Base-by-base conservation (phyloP, 2,113 vertebrate genomes). In the Megaptera novaeangliae region DNA sequence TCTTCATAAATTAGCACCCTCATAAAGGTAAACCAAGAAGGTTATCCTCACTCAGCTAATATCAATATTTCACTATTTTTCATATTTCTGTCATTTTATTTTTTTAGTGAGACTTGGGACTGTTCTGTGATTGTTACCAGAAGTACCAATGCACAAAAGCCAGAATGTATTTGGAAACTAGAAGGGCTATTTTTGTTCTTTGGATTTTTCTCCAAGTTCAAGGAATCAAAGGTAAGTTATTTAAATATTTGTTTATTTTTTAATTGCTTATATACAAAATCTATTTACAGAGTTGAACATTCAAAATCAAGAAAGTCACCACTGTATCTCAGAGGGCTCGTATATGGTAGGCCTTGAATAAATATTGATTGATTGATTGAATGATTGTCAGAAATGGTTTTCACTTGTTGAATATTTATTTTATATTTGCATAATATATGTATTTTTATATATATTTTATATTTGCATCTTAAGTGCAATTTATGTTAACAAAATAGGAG, bases 211-310 rank as follows among this genome's bases (percentile, higher is more conserved):
- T 99, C 21, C 99, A 98, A 77, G 98, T 98, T 95, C 98, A 99
- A 85, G 99, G 98, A 98, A 98, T 96, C 92, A 98, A 98, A 99
- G 99, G 99, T 99, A 98, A 99, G 99, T 98, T 92, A 66, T 93
- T 83, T 57, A 82, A 93, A 77, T 91, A 0, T 8, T 88, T 66
- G 68, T 91, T 94, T 69, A 75, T 91, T 95, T 96, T 93, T 83
- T 9, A 69, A 94, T 69, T 66, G 25, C 64, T 88, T 95, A 46
- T 84, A 69, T 91, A 36, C 69, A 95, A 61, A 92, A 61, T 92
- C 34, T 75, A 14, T 59, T 74, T 57, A 74, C 12, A 74, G 36
- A 88, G 23, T 3, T 64, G 39, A 89, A 49, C 6, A 52, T 72
- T 95, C 63, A 75, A 55, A 93, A 80, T 36, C 31, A 63, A 41